Conservation (phyloP, 2,113 vertebrate species). For the Aspidoscelis tigris region DNA sequence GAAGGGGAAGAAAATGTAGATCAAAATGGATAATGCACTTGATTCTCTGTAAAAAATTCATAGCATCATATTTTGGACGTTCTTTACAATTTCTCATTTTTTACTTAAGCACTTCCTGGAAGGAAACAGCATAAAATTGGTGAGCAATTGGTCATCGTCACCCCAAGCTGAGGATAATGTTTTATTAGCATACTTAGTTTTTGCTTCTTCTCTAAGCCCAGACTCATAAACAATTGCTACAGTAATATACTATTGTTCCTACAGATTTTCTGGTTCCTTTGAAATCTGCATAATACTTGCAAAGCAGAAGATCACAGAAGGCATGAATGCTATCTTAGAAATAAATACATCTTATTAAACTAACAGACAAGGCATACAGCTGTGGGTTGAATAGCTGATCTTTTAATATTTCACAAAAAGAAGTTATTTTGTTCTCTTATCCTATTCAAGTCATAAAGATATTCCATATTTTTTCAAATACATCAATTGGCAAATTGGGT, state of each 20-base stretch:
- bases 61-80: neutral
- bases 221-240: neutral
- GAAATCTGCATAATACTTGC: slow-evolving; percentile 9
- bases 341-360: slow-evolving; percentile 6
- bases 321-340: neutral
- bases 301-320: slow-evolving; percentile 4
- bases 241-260: neutral
- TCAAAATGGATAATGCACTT: neutral
- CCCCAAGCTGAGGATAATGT: neutral
- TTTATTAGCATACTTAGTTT: slow-evolving; percentile 8
- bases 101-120: neutral
- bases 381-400: neutral
- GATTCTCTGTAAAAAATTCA: neutral
- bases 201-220: neutral
- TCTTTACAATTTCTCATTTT: neutral
- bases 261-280: neutral
- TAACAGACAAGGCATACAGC: slow-evolving; percentile 8
- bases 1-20: neutral
- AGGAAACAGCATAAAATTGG: neutral
- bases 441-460: slow-evolving; percentile 24
- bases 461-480: neutral
- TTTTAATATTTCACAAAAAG: slow-evolving; percentile 13
- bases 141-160: neutral
- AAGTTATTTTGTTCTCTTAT: neutral
- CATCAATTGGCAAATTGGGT: slow-evolving; percentile 29